Evolutionary conservation across 1,140 invertebrate species (phyloP).

Genomic region (Drosophila neocordata): DNA sequence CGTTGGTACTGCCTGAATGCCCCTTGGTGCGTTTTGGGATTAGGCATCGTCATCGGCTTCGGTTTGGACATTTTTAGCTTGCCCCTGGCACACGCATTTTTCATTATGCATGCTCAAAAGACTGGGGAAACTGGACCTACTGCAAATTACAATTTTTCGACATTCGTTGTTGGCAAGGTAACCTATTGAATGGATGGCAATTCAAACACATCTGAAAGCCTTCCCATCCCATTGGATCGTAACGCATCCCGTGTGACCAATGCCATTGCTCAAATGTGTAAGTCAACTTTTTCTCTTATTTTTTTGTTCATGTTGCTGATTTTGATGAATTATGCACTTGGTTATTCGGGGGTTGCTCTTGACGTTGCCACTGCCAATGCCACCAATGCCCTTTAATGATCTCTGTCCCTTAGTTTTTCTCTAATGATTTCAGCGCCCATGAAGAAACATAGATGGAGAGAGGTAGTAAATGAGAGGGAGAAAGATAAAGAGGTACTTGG

Average conservation of each 20-base stretch:
- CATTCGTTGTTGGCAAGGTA: constrained; percentile 32
- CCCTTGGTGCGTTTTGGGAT: constrained; percentile 57
- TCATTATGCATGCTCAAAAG: constrained; percentile 58
- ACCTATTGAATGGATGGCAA: constrained; percentile 33
- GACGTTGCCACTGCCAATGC: constrained; percentile 33
- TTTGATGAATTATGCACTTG: constrained; percentile 77
- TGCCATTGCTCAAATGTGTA: constrained; percentile 28
- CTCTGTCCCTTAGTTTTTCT: constrained; percentile 51
- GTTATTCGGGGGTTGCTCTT: constrained; percentile 27
- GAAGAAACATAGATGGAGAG: not conserved
- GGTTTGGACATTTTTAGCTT: constrained; percentile 8
- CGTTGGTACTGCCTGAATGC: constrained; percentile 41
- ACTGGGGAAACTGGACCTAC: constrained; percentile 12
- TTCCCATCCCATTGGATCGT: not conserved
- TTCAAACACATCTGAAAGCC: constrained; percentile 3
- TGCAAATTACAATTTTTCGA: constrained; percentile 58
- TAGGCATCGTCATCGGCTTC: constrained; percentile 42
- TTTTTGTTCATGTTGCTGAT: constrained; percentile 69
- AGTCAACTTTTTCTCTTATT: constrained; percentile 49
- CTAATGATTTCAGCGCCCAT: constrained; percentile 10
- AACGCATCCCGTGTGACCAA: constrained; percentile 15
- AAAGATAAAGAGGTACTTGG: not conserved
- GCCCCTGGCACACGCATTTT: constrained; percentile 65
- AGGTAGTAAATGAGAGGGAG: not conserved
- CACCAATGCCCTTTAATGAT: constrained; percentile 64